These are phyloP conservation scores for Pristionchus arcanus DNA, from an alignment of 2,888 invertebrate species.

Conservation along the genomic window DNA sequence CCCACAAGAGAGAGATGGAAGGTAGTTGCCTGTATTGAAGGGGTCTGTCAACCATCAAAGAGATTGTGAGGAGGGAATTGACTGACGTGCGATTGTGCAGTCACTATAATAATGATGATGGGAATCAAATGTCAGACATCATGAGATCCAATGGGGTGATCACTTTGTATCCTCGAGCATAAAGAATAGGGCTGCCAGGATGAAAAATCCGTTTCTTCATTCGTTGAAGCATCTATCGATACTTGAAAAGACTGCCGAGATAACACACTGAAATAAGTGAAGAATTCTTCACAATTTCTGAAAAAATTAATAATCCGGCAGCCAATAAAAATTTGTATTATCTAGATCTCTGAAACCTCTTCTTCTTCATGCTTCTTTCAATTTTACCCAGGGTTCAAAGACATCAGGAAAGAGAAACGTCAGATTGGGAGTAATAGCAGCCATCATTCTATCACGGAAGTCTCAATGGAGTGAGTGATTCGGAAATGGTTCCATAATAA, in stretches of 20 bases:
- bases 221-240: no score
- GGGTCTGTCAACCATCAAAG: neutral
- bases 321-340: no score
- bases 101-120: neutral
- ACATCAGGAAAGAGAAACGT: neutral
- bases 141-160: no score
- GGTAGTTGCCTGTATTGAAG: neutral
- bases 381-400: neutral
- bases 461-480: neutral
- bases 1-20: neutral
- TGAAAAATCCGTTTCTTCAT: no score
- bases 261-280: no score
- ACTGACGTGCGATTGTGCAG: neutral
- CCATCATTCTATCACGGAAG: constrained; percentile 33
- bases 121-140: neutral
- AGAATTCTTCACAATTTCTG: no score
- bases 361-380: neutral
- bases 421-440: constrained; percentile 11
- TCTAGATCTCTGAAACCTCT: no score
- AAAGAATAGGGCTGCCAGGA: no score
- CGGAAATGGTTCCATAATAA: constrained; percentile 3
- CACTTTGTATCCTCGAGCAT: no score
- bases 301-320: no score
- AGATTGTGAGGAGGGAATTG: neutral
- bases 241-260: no score